Conservation (phyloP, 1,140 invertebrate genomes). For the Dendrolimus kikuchii region DNA sequence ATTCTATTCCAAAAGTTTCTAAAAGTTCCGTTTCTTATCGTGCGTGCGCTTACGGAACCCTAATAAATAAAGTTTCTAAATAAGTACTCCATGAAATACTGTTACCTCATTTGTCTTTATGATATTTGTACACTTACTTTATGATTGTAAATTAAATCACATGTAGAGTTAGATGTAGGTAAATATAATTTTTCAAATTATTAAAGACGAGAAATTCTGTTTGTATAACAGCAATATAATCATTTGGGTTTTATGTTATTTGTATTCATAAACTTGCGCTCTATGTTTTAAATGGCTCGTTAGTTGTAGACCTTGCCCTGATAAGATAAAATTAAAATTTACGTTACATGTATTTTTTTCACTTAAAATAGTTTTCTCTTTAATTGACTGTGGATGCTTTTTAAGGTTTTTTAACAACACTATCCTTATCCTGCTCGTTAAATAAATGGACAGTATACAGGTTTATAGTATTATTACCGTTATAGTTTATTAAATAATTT, state of each 20-base stretch:
- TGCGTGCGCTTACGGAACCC: too few relatives aligned
- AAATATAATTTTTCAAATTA: too few relatives aligned
- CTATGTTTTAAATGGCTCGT: conserved; percentile 44
- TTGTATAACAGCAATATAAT: not conserved
- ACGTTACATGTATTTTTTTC: conserved; percentile 32
- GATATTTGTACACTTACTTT: too few relatives aligned
- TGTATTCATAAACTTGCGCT: conserved; percentile 47
- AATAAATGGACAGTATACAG: conserved; percentile 20
- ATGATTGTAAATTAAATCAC: too few relatives aligned
- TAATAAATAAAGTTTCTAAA: too few relatives aligned
- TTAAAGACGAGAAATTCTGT: not conserved
- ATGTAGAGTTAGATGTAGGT: too few relatives aligned
- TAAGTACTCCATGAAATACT: too few relatives aligned
- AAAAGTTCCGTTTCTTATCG: too few relatives aligned
- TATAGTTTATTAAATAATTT: too few relatives aligned
- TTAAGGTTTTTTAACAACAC: conserved; percentile 26
- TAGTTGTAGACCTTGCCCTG: conserved; percentile 43
- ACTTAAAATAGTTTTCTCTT: conserved; percentile 39
- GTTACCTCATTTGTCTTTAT: too few relatives aligned
- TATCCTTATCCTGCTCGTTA: conserved; percentile 36
- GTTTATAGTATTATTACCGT: not conserved
- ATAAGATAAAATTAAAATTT: conserved; percentile 51
- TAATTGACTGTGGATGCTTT: conserved; percentile 48
- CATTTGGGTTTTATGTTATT: conserved; percentile 7
- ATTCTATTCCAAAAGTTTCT: too few relatives aligned